Evolutionary conservation across 2,113 vertebrate species (phyloP), one percentile per base, ranked within the genome.

Genomic region (Microtus richardsoni): DNA sequence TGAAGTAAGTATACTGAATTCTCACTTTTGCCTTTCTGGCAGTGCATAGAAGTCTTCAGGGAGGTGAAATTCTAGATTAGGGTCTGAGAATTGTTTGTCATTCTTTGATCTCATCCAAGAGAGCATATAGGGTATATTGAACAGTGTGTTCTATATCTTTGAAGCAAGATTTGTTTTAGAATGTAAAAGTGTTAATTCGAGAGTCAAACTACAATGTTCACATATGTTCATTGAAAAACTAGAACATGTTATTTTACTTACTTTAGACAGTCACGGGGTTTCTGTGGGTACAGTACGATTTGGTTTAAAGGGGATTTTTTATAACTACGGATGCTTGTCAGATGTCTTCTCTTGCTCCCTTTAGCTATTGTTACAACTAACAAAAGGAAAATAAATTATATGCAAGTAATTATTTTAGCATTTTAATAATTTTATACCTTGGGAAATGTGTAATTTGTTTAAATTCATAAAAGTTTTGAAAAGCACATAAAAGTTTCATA

Each of bases 1-100:
- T 99, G 52, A 98, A 99, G 99, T 99, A 98, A 99, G 99, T 99
- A 93, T 62, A 24, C 36, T 79, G 26, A 80, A n/a, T 86, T 96
- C 47, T 89, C 58, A 66, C 13, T 16, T n/a, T 1, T 77, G 68
- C 60, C 9, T 91, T 94, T 71, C 71, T 41, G 58, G 54, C 87
- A 93, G 30, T 62, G 60, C 77, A 44, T 39, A 64, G 49, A 89
- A 60, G 39, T 54, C 21, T 77, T 9, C 30, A n/a, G 58, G 44
- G 74, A 91, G 66, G 30, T 44, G 1, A 39, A 54, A 77, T 80
- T 88, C 24, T 3, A 54, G 70, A 71, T 87, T 21, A 30, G 82
- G 74, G 26, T n/a, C 16, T 71, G 64, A 47, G 21, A 88, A 26
- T 7, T 88, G 39, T 33, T 73, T 93, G 24, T 75, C 17, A 74